Conservation (phyloP, 2,797 vertebrate genomes). For the Rachycentron canadum region DNA sequence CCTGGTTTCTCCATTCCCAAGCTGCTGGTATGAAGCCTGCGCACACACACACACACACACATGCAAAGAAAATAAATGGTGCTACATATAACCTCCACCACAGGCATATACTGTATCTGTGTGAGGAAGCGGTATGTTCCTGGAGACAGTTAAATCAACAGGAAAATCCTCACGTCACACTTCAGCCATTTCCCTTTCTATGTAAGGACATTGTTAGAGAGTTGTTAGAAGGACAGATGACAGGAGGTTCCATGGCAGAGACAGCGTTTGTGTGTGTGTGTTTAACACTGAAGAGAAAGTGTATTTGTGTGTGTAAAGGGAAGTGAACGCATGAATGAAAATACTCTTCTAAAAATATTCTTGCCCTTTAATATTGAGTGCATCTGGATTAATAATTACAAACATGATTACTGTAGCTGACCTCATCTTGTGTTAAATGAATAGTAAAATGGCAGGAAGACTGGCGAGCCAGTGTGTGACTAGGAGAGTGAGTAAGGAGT, state of each 20-base stretch:
- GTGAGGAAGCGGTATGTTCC: conserved; percentile 70
- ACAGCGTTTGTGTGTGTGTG: conserved; percentile 17
- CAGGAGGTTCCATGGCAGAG: conserved; percentile 66
- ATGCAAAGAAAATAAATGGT: conserved; percentile 44
- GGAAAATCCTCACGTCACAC: conserved; percentile 70
- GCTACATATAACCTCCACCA: conserved; percentile 63
- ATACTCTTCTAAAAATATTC: conserved; percentile 23
- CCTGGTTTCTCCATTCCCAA: conserved; percentile 67
- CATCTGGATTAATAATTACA: conserved; percentile 48
- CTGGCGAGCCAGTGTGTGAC: conserved; percentile 24
- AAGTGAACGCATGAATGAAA: conserved; percentile 55
- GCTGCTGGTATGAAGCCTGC: conserved; percentile 21
- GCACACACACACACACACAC: conserved; percentile 3
- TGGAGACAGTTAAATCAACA: conserved; percentile 76
- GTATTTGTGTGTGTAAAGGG: conserved; percentile 32
- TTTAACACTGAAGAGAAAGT: conserved; percentile 56
- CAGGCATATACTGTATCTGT: conserved; percentile 47
- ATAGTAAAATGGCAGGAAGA: conserved; percentile 20
- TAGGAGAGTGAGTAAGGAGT: conserved; percentile 62
- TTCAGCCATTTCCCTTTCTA: conserved; percentile 74
- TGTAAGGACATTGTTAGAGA: conserved; percentile 76
- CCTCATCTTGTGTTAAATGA: conserved; percentile 30
- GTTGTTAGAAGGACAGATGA: conserved; percentile 75
- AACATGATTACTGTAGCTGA: conserved; percentile 19
- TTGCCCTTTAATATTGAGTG: conserved; percentile 27